phyloP scores from a whole-genome alignment of 2,113 vertebrate species.

The Heterochromis multidens region DNA sequence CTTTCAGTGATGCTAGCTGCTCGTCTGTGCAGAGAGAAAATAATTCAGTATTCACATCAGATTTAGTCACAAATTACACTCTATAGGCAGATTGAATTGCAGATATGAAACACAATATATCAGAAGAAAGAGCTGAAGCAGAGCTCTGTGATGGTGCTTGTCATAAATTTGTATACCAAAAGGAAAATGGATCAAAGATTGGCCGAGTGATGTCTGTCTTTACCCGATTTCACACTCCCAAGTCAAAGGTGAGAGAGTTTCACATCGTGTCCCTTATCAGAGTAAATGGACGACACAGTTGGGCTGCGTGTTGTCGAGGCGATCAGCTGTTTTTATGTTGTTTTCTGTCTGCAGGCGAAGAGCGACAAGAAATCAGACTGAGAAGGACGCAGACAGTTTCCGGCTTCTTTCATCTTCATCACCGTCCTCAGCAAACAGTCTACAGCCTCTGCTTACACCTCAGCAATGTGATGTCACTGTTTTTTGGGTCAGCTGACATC shows the following conservation, averaged over 20 bases:
- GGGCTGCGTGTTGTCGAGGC: not conserved
- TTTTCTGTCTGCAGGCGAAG: slow-evolving; percentile 53
- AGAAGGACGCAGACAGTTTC: not conserved
- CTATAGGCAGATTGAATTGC: fast-evolving
- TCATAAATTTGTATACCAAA: not conserved
- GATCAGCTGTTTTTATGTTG: not conserved
- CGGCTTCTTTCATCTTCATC: not conserved
- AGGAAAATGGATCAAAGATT: no score
- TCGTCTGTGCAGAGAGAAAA: no score
- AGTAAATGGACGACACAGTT: not conserved
- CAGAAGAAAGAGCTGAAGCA: not conserved
- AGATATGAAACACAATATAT: not conserved
- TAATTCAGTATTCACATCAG: not conserved
- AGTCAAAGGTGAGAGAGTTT: not conserved
- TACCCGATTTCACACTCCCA: not conserved
- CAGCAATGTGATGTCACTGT: not conserved
- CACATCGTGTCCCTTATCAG: not conserved
- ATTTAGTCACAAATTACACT: not conserved
- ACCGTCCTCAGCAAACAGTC: not conserved
- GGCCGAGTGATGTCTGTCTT: not conserved
- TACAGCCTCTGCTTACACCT: not conserved
- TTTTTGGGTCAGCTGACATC: not conserved
- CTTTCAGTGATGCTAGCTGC: no score
- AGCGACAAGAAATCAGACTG: slow-evolving; percentile 76
- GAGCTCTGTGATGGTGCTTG: not conserved